These are phyloP conservation scores for Drosophila koepferae DNA, from an alignment of 2,888 invertebrate genomes.

Conservation along the genomic window DNA sequence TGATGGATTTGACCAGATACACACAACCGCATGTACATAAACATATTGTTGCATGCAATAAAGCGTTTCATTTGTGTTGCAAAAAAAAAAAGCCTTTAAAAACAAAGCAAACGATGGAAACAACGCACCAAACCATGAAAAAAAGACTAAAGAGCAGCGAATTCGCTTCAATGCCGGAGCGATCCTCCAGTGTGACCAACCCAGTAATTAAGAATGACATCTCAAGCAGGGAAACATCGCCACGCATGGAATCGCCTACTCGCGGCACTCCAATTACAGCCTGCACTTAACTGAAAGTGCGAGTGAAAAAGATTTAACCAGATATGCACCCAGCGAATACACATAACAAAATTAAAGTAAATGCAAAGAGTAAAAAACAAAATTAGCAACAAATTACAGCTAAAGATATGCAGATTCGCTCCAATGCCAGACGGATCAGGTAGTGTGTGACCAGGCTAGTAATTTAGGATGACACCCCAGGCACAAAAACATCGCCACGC, in stretches of 20 bases:
- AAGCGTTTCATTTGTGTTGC: slow-evolving; percentile 67
- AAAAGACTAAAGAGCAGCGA: slow-evolving; percentile 17
- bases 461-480: slow-evolving; percentile 34
- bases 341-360: neutral
- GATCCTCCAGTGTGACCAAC: slow-evolving; percentile 14
- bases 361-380: slow-evolving; percentile 23
- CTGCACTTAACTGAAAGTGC: slow-evolving; percentile 1
- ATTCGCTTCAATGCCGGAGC: slow-evolving; percentile 33
- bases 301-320: slow-evolving; percentile 2
- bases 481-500: slow-evolving; percentile 1
- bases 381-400: slow-evolving; percentile 26
- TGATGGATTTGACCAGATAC: slow-evolving; percentile 75
- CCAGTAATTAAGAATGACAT: slow-evolving; percentile 39
- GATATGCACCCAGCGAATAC: neutral
- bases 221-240: slow-evolving; percentile 6
- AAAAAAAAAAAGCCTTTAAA: slow-evolving; percentile 44
- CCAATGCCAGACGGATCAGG: slow-evolving; percentile 36
- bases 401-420: neutral
- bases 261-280: slow-evolving; percentile 1
- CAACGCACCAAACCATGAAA: slow-evolving; percentile 35
- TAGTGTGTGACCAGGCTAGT: slow-evolving; percentile 11
- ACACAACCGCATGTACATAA: slow-evolving; percentile 15
- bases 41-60: slow-evolving; percentile 52
- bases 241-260: neutral
- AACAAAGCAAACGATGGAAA: slow-evolving; percentile 24